Evolutionary conservation across 2,113 vertebrate genomes (phyloP), one percentile per base, ranked within the genome.

Genomic region (Lutjanus erythropterus): DNA sequence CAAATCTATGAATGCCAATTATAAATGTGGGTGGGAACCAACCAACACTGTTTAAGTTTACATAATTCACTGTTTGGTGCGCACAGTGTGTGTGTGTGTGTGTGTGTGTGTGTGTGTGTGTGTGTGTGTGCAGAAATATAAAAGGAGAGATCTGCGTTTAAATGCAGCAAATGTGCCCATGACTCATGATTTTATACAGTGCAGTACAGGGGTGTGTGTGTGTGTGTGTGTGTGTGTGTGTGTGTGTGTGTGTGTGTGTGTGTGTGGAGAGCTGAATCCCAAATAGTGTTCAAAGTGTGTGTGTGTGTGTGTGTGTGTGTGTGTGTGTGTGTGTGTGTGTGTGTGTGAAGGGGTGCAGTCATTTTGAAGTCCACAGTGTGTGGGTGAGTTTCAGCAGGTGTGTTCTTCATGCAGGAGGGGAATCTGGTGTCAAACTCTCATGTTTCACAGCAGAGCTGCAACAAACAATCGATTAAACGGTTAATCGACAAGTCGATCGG

Each of bases 121-220:
- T 55, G 87, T 15, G 44, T 79, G 52, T 78, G 67, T 53, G 68
- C 73, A 58, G 29, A 50, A 71, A 81, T 2, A 69, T 53, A 58
- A 81, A 70, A 49, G 59, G 15, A 56, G 4, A 71, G 27, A 66
- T 87, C 58, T 86, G 71, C 81, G 68, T 90, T n/a, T 87, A 87
- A 93, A 88, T 86, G 88, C 88, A 90, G 87, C 81, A 82, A n/a
- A 72, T 85, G 68, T 90, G 60, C 39, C 84, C 75, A 75, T 94
- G 94, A 94, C 91, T 94, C 94, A 92, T 93, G 88, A 39, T 80
- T 93, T 91, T 86, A 72, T 76, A 73, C 78, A 75, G 88, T 82
- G 86, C 88, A 85, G 75, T 73, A 82, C 64, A 74, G 78, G 79
- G 78, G 71, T 80, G 84, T 75, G 82, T 56, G 78, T 31, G 71